Evolutionary conservation across 1,140 invertebrate species (phyloP).

Genomic region (Cotesia vestalis): DNA sequence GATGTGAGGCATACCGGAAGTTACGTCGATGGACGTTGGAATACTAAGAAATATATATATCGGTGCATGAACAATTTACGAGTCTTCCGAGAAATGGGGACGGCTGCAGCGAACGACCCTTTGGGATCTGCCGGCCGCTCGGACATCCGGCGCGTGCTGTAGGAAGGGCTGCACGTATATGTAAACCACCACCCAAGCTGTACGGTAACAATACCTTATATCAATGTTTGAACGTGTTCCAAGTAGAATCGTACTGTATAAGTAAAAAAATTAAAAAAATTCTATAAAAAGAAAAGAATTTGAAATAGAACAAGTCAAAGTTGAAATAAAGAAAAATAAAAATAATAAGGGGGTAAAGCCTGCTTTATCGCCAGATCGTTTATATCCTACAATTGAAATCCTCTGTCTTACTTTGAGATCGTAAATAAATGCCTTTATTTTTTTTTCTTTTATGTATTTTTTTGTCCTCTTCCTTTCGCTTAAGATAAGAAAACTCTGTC

Average conservation of each 20-base stretch:
- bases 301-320: no score
- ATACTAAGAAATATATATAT: conserved; percentile 38
- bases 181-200: conserved; percentile 7
- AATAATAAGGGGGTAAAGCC: conserved; percentile 17
- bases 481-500: no score
- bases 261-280: background rate
- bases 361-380: conserved; percentile 30
- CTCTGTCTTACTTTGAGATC: conserved; percentile 30
- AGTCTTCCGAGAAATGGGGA: conserved; percentile 33
- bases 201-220: conserved; percentile 45
- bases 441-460: conserved; percentile 4
- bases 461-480: background rate
- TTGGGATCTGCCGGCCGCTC: conserved; percentile 14
- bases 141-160: conserved; percentile 17
- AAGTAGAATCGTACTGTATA: conserved; percentile 53
- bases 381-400: conserved; percentile 36
- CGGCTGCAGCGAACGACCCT: conserved; percentile 23
- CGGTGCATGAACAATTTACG: conserved; percentile 37
- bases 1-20: conserved; percentile 36
- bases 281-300: no score
- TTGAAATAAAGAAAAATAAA: background rate
- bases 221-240: conserved; percentile 59
- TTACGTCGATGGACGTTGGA: conserved; percentile 34
- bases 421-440: conserved; percentile 35
- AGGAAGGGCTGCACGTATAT: conserved; percentile 13